A percentile compares a stretch with the other conserved stretches of the same genome.
These are phyloP conservation scores for Coptotermes formosanus DNA, from an alignment of 1,140 invertebrate genomes.

Conservation along the genomic window DNA sequence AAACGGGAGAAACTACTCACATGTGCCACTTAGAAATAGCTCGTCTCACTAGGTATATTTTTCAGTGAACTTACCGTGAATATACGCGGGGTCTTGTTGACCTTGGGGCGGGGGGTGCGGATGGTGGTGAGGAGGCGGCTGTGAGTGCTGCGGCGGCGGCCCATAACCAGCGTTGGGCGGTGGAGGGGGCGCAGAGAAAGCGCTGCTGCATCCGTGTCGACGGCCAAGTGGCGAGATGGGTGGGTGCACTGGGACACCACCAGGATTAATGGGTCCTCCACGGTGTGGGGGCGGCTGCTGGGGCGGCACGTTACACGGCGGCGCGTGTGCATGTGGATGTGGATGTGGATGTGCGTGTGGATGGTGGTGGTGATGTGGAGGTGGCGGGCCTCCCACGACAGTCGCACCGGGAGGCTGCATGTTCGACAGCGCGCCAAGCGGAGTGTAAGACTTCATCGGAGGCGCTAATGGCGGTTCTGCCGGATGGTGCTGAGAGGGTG, in stretches of 20 bases:
- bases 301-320: slow-evolving; percentile 47
- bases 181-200: slow-evolving; percentile 51
- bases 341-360: slow-evolving; percentile 38
- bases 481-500: background rate
- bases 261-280: slow-evolving; percentile 38
- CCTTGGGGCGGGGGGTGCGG: slow-evolving; percentile 1
- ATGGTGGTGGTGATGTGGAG: slow-evolving; percentile 43
- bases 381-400: slow-evolving; percentile 41
- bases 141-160: slow-evolving; percentile 39
- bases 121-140: background rate
- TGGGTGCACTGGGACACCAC: slow-evolving; percentile 39
- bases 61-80: slow-evolving; percentile 31
- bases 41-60: too few species aligned
- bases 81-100: slow-evolving; percentile 33
- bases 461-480: slow-evolving; percentile 42
- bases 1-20: too few species aligned
- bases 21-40: too few species aligned
- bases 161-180: slow-evolving; percentile 35
- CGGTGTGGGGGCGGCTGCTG: slow-evolving; percentile 41
- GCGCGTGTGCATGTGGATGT: slow-evolving; percentile 40
- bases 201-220: slow-evolving; percentile 55
- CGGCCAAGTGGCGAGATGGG: slow-evolving; percentile 38
- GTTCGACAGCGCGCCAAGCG: slow-evolving; percentile 77
- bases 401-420: slow-evolving; percentile 73
- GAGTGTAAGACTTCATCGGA: slow-evolving; percentile 69